Evolutionary conservation across 2,113 vertebrate genomes (phyloP).

Genomic region (Nestor notabilis): DNA sequence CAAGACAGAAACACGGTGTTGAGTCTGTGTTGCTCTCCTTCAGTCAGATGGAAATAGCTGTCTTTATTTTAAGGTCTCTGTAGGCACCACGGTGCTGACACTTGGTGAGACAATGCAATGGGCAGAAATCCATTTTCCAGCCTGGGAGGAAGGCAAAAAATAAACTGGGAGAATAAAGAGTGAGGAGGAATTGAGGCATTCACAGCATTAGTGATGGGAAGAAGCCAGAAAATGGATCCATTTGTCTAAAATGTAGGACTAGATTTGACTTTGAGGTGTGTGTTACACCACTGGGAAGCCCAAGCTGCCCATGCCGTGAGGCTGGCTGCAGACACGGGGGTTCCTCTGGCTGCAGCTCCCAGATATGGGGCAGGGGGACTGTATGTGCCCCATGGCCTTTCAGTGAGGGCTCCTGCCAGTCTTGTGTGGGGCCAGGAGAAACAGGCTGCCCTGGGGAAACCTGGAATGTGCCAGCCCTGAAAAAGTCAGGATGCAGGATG

Average conservation of each 20-base stretch:
- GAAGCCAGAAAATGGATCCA: background rate
- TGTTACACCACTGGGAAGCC: background rate
- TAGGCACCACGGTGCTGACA: background rate
- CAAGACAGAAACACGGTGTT: background rate
- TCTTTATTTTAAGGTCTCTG: conserved; percentile 26
- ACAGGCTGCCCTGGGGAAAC: background rate
- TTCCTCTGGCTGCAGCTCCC: background rate
- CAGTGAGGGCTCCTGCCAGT: background rate
- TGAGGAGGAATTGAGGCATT: conserved; percentile 26
- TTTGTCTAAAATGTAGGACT: background rate
- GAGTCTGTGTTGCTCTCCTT: background rate
- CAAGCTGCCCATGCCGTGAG: background rate
- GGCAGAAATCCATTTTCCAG: conserved; percentile 50
- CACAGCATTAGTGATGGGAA: background rate
- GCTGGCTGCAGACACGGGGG: accelerated
- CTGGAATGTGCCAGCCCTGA: background rate
- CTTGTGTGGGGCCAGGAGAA: background rate
- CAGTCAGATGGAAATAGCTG: conserved; percentile 35
- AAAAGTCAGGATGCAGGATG: background rate
- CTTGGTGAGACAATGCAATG: background rate
- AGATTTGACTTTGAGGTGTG: background rate
- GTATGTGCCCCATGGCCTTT: accelerated
- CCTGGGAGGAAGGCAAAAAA: background rate
- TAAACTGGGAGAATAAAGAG: conserved; percentile 40
- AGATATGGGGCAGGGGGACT: accelerated